A percentile compares a stretch with the other conserved stretches of the same genome.
These are phyloP conservation scores for Pachyseris speciosa DNA, from an alignment of 64 coral and sea anemone species.

Conservation along the genomic window DNA sequence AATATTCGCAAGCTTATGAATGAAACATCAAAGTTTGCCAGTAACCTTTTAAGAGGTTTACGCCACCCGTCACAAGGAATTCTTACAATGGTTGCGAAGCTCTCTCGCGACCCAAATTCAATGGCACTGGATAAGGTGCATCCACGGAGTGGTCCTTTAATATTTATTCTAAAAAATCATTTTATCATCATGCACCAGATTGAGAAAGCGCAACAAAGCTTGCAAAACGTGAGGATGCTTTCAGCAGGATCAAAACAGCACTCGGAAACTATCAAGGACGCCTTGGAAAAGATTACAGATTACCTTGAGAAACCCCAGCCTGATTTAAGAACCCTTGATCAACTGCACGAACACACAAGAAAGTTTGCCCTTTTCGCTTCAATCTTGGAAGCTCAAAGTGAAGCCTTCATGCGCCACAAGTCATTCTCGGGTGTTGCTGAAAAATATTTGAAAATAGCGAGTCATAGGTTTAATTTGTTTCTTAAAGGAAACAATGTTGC, in stretches of 20 bases:
- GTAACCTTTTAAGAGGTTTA: too few species aligned
- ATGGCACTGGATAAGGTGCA: not conserved
- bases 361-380: not conserved
- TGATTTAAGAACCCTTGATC: not conserved
- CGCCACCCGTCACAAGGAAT: not conserved
- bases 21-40: not conserved
- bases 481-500: not conserved
- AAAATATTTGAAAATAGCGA: not conserved
- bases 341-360: not conserved
- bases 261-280: not conserved
- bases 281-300: not conserved
- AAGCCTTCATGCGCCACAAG: not conserved
- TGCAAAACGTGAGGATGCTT: not conserved
- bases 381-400: not conserved
- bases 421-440: not conserved
- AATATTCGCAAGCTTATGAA: not conserved
- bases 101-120: not conserved
- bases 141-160: not conserved
- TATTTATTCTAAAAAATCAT: not conserved
- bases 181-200: not conserved
- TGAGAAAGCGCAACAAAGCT: not conserved
- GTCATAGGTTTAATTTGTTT: not conserved
- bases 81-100: not conserved
- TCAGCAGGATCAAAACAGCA: not conserved
- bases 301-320: not conserved